phyloP scores from a whole-genome alignment of 2,797 vertebrate genomes.

The Limnodromus scolopaceus region DNA sequence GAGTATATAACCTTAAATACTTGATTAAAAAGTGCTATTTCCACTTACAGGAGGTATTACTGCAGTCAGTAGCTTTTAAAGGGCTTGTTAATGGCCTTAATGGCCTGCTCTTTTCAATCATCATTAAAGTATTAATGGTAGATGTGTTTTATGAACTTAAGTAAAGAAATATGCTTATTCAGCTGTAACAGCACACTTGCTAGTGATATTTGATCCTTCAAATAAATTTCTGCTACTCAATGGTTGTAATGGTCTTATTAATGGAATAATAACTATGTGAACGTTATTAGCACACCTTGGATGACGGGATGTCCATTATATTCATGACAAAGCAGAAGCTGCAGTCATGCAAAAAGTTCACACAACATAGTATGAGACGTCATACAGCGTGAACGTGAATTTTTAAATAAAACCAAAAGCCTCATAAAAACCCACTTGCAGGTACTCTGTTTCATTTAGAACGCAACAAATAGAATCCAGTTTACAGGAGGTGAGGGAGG shows the following conservation, averaged over 20 bases:
- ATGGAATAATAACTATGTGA: slow-evolving; percentile 78
- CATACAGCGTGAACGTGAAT: rapidly evolving
- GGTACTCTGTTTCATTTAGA: background rate
- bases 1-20: slow-evolving; percentile 74
- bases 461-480: background rate
- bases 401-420: background rate
- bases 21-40: slow-evolving; percentile 72
- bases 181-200: slow-evolving; percentile 73
- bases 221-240: slow-evolving; percentile 68
- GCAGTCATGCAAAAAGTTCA: slow-evolving; percentile 19
- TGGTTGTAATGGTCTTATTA: slow-evolving; percentile 74
- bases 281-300: background rate
- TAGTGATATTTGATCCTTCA: slow-evolving; percentile 61
- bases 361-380: background rate
- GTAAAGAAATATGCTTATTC: slow-evolving; percentile 77
- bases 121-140: slow-evolving; percentile 72
- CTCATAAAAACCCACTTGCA: background rate
- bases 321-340: background rate
- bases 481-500: background rate
- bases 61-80: slow-evolving; percentile 78
- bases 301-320: slow-evolving; percentile 21
- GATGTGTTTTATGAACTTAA: slow-evolving; percentile 77
- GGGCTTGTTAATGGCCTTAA: slow-evolving; percentile 79
- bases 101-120: slow-evolving; percentile 64
- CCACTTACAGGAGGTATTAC: slow-evolving; percentile 76